Conservation (phyloP, 2,888 invertebrate species). For the Eupithecia subfuscata region DNA sequence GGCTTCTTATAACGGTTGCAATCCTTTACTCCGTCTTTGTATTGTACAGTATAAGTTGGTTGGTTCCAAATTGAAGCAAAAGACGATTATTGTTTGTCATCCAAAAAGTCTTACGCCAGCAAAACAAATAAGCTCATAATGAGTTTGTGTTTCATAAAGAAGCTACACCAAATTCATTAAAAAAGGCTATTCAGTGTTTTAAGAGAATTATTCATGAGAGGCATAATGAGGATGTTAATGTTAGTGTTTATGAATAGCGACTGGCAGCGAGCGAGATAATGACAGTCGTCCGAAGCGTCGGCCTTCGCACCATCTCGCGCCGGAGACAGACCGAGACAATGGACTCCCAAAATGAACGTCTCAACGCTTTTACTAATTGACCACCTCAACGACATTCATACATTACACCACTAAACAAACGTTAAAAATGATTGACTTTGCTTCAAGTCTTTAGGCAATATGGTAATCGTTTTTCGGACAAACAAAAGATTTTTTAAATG, state of each 20-base stretch:
- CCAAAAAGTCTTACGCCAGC: not conserved
- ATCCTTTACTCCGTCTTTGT: not conserved
- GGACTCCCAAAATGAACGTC: slow-evolving; percentile 73
- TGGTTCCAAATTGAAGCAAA: not conserved
- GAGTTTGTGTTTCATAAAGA: not conserved
- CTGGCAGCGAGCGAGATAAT: slow-evolving; percentile 65
- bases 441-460: slow-evolving; percentile 60
- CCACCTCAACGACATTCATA: slow-evolving; percentile 74
- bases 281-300: slow-evolving; percentile 59
- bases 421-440: slow-evolving; percentile 71
- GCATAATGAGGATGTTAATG: slow-evolving; percentile 77
- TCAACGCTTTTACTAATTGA: slow-evolving; percentile 81
- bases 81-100: not conserved
- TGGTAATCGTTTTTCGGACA: slow-evolving; percentile 58
- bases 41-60: not conserved
- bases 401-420: slow-evolving; percentile 68
- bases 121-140: slow-evolving; percentile 8
- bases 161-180: slow-evolving; percentile 39
- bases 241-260: slow-evolving; percentile 58
- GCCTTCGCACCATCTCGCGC: slow-evolving; percentile 74
- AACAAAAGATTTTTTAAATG: slow-evolving; percentile 55
- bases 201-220: slow-evolving; percentile 74
- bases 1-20: slow-evolving; percentile 48
- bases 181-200: slow-evolving; percentile 53
- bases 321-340: slow-evolving; percentile 56